A percentile compares a stretch with the other conserved stretches of the same genome.
phyloP scores from a whole-genome alignment of 2,797 vertebrate genomes.

The Pterois miles region DNA sequence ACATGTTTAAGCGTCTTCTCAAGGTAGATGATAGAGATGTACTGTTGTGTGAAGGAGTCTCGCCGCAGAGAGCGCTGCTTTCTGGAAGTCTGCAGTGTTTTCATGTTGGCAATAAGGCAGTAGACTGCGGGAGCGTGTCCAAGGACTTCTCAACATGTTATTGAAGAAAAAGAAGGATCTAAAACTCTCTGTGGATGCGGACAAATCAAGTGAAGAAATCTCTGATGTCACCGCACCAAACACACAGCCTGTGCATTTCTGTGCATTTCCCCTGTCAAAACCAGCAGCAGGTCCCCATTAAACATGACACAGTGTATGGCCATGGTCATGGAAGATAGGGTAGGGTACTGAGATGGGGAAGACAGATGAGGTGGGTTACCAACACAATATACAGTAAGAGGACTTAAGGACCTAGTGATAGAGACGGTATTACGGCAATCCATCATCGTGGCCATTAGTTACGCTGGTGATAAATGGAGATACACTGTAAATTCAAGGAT shows the following conservation, averaged over 20 bases:
- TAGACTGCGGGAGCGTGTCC: not conserved
- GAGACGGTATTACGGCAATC: constrained; percentile 62
- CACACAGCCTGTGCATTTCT: not conserved
- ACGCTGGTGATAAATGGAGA: constrained; percentile 52
- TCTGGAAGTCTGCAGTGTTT: constrained; percentile 7
- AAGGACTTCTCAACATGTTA: constrained; percentile 29
- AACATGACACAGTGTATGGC: constrained; percentile 35
- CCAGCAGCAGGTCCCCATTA: constrained; percentile 34
- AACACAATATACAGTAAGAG: constrained; percentile 57
- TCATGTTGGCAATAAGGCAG: constrained; percentile 18
- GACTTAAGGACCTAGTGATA: constrained; percentile 64
- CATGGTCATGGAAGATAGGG: constrained; percentile 27
- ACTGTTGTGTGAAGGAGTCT: not conserved
- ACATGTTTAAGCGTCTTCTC: not conserved
- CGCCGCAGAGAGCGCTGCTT: constrained; percentile 1
- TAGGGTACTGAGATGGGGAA: constrained; percentile 33
- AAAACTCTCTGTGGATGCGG: constrained; percentile 4
- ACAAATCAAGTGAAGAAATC: constrained; percentile 14
- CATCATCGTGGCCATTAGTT: constrained; percentile 66
- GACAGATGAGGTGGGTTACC: constrained; percentile 57
- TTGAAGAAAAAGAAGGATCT: constrained; percentile 29
- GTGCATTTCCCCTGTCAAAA: constrained; percentile 34
- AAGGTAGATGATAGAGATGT: not conserved
- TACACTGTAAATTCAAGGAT: constrained; percentile 31
- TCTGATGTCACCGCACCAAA: constrained; percentile 20